Base-by-base conservation (phyloP, 2,888 invertebrate genomes). In the Eumerus sabulonum region DNA sequence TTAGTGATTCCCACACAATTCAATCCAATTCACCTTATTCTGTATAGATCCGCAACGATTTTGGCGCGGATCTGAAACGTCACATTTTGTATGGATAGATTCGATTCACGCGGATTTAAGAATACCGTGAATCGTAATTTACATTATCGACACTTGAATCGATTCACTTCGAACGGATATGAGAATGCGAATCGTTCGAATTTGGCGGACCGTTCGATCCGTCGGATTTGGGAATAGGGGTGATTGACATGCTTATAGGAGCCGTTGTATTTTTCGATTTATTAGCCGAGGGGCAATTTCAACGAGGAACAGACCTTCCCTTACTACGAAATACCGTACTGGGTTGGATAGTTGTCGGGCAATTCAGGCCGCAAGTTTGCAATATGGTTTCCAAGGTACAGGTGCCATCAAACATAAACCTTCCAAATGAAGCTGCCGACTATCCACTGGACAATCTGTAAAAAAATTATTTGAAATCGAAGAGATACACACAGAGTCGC, bases 191-290 rank as follows among this genome's bases (percentile, higher is more conserved):
- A 27, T 27, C n/a, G n/a, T n/a, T n/a, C n/a, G 27, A 27, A 27
- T 27, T 27, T 12, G 50, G 35, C 62, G 16, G 48, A 71, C 14
- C 71, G 62, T 9, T n/a, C n/a, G n/a, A n/a, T n/a, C n/a, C n/a
- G n/a, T n/a, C n/a, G n/a, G n/a, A n/a, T n/a, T n/a, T n/a, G n/a
- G n/a, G n/a, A n/a, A n/a, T n/a, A n/a, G n/a, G n/a, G n/a, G n/a
- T n/a, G n/a, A 60, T 71, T 1, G 62, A 63, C 13, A 44, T 63
- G 59, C 47, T 70, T 47, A 54, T 70, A 13, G 60, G 59, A 48
- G 47, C 59, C 12, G 54, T 36, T 45, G 27, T 48, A 16, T 67
- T 67, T 51, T 67, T 67, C 14, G 44, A 67, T 42, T 13, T 67
- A 14, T 45, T 59, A n/a, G 44, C 19, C 16, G 67, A 67, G 35